phyloP scores from a whole-genome alignment of 2,797 vertebrate genomes.

The Trachops cirrhosus region DNA sequence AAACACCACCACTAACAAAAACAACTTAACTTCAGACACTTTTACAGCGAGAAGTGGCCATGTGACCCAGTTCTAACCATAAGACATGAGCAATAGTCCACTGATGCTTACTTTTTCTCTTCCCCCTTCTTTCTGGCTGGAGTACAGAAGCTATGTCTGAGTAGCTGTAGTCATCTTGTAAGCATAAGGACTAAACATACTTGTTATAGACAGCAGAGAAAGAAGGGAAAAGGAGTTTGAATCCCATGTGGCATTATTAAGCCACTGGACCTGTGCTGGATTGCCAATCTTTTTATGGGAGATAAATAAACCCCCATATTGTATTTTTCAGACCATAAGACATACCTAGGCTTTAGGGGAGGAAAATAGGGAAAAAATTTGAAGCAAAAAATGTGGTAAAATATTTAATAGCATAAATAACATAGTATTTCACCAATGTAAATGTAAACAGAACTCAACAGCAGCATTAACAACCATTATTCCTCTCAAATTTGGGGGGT shows the following conservation, averaged over 20 bases:
- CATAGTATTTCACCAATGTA: no score
- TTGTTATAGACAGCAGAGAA: neutral
- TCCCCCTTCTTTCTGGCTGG: neutral
- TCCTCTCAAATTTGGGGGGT: no score
- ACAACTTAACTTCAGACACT: neutral
- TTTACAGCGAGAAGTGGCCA: neutral
- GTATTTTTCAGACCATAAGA: no score
- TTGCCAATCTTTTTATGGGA: neutral
- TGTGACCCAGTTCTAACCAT: neutral
- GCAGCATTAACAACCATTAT: no score
- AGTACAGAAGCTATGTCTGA: neutral
- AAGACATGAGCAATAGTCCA: neutral
- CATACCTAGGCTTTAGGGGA: no score
- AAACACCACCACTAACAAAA: neutral
- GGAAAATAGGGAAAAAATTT: no score
- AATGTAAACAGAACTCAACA: no score
- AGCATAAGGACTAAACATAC: neutral
- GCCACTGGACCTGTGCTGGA: neutral
- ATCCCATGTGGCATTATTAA: neutral
- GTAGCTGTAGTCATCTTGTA: neutral
- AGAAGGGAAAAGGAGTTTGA: neutral
- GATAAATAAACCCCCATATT: neutral
- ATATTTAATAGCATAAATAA: no score
- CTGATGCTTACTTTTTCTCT: neutral
- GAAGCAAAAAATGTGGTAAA: no score